Evolutionary conservation across 2,113 vertebrate genomes (phyloP), one percentile per base, ranked within the genome.

Genomic region (Eretmochelys imbricata): DNA sequence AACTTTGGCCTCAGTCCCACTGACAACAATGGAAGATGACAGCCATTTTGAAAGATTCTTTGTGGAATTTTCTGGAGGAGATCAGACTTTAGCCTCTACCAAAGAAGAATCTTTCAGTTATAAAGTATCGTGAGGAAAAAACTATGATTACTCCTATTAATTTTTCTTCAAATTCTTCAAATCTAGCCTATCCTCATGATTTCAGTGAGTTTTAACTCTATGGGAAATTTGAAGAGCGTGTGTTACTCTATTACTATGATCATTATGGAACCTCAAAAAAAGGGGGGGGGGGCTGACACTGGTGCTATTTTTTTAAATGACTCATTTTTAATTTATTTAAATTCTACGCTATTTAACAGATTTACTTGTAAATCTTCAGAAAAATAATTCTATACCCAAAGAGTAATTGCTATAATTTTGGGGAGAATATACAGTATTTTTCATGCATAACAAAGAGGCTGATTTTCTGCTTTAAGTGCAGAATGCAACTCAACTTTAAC

Each of bases 251-350:
- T 85, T 13, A 69, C 72, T 83, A 59, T 11, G 24, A 62, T 55
- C 24, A 51, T 3, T 62, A 69, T 17, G 29, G 29, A 76, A 76
- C 24, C 89, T 29, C 35, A 92, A 50, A 4, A 78, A 27, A 24
- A 4, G 22, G 22, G 22, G 22, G 9, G 22, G 8, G 20, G 2
- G 3, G 3, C 10, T 46, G 11, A 1, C 14, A 5, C 65, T 35
- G 31, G 4, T 76, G 3, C 2, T 75, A 3, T 29, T 93, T 88
- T 93, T 92, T 72, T 85, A 8, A 6, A 53, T 6, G 19, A 72
- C 0, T 6, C 4, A n/a, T 80, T 95, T 90, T 75, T 57, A 24
- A 69, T 10, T 24, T 42, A 35, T 80, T 25, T 6, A 57, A 57
- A 8, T 48, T 6, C 29, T 49, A 2, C n/a, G 35, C 35, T 24